Percentiles rank a stretch among this genome's conserved stretches.
phyloP scores from a whole-genome alignment of 1,140 invertebrate species.

The Glomeris maerens region DNA sequence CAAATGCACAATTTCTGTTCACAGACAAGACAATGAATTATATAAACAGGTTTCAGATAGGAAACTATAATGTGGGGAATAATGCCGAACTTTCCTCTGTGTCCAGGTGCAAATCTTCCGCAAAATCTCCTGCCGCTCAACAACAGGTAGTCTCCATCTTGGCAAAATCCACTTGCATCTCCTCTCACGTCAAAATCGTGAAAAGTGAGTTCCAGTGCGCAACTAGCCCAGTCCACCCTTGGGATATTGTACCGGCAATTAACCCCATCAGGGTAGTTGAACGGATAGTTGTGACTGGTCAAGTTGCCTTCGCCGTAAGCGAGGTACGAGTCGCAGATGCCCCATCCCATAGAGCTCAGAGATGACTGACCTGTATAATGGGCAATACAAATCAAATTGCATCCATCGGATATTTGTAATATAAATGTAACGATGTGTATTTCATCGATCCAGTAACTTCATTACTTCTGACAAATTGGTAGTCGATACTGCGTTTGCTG shows the following conservation, averaged over 20 bases:
- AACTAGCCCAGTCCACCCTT: constrained; percentile 14
- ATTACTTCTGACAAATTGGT: no score
- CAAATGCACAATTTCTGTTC: constrained; percentile 16
- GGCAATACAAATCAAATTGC: no score
- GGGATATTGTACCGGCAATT: constrained; percentile 18
- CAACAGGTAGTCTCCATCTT: constrained; percentile 17
- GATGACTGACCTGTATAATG: no score
- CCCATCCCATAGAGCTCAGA: no score
- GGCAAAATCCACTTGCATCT: constrained; percentile 12
- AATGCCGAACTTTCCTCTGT: neutral
- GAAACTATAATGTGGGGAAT: no score
- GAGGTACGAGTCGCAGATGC: constrained; percentile 20
- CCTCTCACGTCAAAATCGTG: constrained; percentile 19
- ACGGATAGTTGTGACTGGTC: constrained; percentile 18
- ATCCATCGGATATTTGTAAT: no score
- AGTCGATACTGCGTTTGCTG: no score
- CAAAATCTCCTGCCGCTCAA: constrained; percentile 18
- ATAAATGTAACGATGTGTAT: no score
- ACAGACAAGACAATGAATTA: neutral
- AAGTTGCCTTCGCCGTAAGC: constrained; percentile 21
- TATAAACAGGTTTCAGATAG: neutral
- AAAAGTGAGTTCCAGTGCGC: constrained; percentile 17
- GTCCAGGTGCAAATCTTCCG: constrained; percentile 14
- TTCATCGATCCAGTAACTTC: no score
- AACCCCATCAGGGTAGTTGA: constrained; percentile 14